Conservation (phyloP, 2,113 vertebrate genomes). For the Microcebus ravelobensis region DNA sequence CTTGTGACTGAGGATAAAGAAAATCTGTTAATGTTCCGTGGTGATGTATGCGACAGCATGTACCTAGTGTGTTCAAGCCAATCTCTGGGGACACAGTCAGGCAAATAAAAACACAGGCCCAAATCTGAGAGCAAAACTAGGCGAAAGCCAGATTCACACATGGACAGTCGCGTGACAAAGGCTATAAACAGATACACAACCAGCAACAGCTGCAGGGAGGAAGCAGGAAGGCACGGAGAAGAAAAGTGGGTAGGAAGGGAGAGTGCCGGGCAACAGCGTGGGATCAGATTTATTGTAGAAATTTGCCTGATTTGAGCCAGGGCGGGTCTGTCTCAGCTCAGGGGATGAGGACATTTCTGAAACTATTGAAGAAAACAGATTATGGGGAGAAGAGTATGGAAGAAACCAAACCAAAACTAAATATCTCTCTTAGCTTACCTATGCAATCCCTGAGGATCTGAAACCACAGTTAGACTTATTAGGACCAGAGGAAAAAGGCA, state of each 20-base stretch:
- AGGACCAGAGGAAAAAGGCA: neutral
- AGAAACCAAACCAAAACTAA: neutral
- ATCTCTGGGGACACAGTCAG: neutral
- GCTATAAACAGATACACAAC: neutral
- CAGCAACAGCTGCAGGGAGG: neutral
- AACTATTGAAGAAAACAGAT: neutral
- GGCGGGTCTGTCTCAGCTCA: neutral
- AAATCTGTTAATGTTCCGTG: neutral
- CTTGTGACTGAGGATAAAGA: neutral
- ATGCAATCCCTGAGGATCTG: neutral
- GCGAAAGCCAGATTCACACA: neutral
- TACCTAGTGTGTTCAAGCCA: neutral
- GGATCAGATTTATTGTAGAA: neutral
- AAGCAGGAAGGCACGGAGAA: neutral
- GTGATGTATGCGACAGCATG: neutral
- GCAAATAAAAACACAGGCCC: neutral
- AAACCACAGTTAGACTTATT: neutral
- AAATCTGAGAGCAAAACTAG: neutral
- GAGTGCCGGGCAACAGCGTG: accelerated
- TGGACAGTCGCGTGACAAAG: neutral
- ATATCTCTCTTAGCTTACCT: neutral
- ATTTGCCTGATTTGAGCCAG: neutral
- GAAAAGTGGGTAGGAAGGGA: neutral
- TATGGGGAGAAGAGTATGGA: neutral
- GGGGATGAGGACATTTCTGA: neutral